These are phyloP conservation scores for Eremophila alpestris DNA, from an alignment of 2,797 vertebrate genomes.

Conservation along the genomic window DNA sequence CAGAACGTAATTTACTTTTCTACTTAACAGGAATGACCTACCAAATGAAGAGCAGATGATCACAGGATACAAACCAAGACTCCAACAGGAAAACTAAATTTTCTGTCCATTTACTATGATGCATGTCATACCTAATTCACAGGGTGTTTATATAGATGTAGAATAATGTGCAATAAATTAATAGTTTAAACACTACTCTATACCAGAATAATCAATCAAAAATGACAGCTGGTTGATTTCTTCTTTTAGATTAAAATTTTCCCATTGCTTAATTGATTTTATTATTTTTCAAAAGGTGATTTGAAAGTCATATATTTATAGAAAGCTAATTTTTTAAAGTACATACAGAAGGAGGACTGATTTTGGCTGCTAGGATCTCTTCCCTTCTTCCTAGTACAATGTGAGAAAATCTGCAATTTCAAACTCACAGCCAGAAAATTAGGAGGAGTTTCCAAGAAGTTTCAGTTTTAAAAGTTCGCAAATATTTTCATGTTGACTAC, in stretches of 20 bases:
- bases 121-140: constrained; percentile 55
- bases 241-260: constrained; percentile 70
- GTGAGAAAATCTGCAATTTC: constrained; percentile 21
- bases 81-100: constrained; percentile 40
- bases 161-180: constrained; percentile 74
- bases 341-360: constrained; percentile 43
- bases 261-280: constrained; percentile 74
- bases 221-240: constrained; percentile 74
- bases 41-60: constrained; percentile 52
- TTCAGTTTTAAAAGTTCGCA: constrained; percentile 50
- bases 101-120: constrained; percentile 49
- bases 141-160: constrained; percentile 60
- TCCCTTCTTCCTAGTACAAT: background rate
- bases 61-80: background rate
- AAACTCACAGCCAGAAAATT: background rate
- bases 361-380: constrained; percentile 10
- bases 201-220: constrained; percentile 73
- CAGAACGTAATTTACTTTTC: constrained; percentile 14
- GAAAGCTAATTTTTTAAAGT: constrained; percentile 28
- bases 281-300: constrained; percentile 66
- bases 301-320: constrained; percentile 69
- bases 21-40: constrained; percentile 10
- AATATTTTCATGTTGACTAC: constrained; percentile 11
- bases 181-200: constrained; percentile 69
- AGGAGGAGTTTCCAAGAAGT: background rate